These are phyloP conservation scores for Augochlora pura DNA, from an alignment of 1,140 invertebrate genomes.

Conservation along the genomic window DNA sequence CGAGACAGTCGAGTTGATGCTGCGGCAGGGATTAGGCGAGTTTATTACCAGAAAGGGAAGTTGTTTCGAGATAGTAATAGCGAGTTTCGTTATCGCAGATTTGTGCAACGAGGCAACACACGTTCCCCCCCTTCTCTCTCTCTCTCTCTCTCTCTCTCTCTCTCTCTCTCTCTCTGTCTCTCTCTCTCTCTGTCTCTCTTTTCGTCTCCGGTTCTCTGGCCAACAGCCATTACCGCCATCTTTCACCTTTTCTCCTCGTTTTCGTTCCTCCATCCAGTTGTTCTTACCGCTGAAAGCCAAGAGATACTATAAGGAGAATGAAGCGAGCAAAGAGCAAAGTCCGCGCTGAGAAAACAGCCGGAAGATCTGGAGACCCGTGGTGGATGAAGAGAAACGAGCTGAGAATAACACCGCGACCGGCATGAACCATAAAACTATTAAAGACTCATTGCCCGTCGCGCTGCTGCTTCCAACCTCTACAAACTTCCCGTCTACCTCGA, in stretches of 20 bases:
- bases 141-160: background rate
- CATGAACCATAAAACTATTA: conserved; percentile 59
- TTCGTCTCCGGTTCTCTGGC: no score
- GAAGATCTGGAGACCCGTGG: conserved; percentile 8
- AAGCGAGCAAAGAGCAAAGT: conserved; percentile 13
- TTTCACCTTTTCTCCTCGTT: conserved; percentile 17
- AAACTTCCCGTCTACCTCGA: conserved; percentile 33
- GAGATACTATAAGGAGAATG: conserved; percentile 23
- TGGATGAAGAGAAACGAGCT: conserved; percentile 19
- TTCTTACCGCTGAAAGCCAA: conserved; percentile 15
- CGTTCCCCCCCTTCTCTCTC: background rate
- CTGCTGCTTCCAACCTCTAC: conserved; percentile 35
- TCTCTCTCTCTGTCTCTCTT: background rate
- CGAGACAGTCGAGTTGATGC: conserved; percentile 54
- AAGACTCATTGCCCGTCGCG: conserved; percentile 52
- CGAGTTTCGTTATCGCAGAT: conserved; percentile 58
- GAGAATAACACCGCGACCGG: conserved; percentile 50
- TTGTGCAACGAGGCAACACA: conserved; percentile 55
- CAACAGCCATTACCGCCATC: conserved; percentile 1
- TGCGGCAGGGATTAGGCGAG: conserved; percentile 61
- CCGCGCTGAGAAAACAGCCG: conserved; percentile 20
- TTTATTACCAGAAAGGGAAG: conserved; percentile 59
- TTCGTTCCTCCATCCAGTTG: background rate
- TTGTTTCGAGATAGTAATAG: conserved; percentile 52
- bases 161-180: background rate